Evolutionary conservation across 2,888 invertebrate species (phyloP).

Genomic region (Hartigia nigra): DNA sequence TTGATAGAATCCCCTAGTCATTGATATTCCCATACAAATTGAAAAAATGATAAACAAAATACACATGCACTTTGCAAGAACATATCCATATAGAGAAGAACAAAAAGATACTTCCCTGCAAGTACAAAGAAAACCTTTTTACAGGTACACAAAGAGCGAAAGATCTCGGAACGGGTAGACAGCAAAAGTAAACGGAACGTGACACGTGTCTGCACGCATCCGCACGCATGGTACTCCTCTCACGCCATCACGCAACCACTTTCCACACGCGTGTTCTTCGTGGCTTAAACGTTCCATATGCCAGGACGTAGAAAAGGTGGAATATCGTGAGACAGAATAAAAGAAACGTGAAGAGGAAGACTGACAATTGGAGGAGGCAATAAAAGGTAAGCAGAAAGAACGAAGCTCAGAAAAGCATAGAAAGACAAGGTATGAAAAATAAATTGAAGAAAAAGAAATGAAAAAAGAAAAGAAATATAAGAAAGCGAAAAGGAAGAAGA

Average conservation of each 20-base stretch:
- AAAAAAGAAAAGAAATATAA: slow-evolving; percentile 8
- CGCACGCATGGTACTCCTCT: not conserved
- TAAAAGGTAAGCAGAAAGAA: not conserved
- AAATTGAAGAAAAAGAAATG: not conserved
- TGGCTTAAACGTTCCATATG: not conserved
- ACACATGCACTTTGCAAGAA: not conserved
- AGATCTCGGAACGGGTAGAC: not conserved
- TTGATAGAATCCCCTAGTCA: not conserved
- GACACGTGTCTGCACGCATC: not conserved
- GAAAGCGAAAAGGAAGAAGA: slow-evolving; percentile 14
- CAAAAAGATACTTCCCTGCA: not conserved
- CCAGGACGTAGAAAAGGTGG: not conserved
- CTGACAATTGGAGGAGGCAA: not conserved
- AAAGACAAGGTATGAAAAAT: not conserved
- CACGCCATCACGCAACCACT: not conserved
- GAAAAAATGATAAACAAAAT: not conserved
- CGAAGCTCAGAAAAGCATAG: not conserved
- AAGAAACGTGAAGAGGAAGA: not conserved
- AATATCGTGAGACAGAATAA: not conserved
- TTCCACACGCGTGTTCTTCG: not conserved
- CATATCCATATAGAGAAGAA: not conserved
- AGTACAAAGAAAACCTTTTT: not conserved
- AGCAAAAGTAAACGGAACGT: not conserved
- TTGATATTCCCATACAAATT: not conserved
- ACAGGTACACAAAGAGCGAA: not conserved